Evolutionary conservation across 2,797 vertebrate species (phyloP).

Genomic region (Silurus lanzhouensis): DNA sequence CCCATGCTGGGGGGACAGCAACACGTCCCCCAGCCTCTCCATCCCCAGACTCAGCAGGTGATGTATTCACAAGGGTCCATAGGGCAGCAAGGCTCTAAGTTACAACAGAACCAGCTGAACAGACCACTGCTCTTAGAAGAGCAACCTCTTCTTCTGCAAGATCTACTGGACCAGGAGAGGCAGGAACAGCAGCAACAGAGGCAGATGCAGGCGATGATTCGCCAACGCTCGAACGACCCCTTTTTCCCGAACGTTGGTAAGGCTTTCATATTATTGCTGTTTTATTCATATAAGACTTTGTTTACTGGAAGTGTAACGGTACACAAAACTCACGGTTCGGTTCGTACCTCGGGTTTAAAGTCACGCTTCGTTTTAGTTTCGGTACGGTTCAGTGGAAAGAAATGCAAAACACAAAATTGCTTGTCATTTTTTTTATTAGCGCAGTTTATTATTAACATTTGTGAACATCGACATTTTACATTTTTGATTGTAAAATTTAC

Average conservation of each 20-base stretch:
- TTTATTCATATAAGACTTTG: too few relatives aligned
- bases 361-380: too few relatives aligned
- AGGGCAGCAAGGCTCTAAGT: constrained; percentile 48
- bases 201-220: constrained; percentile 96
- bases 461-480: too few relatives aligned
- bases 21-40: constrained; percentile 56
- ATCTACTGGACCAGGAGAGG: constrained; percentile 95
- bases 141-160: constrained; percentile 94
- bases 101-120: constrained; percentile 67
- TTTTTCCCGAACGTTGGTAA: constrained; percentile 86
- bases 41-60: constrained; percentile 72
- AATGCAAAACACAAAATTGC: too few relatives aligned
- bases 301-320: too few relatives aligned
- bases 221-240: constrained; percentile 81
- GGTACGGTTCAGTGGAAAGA: too few relatives aligned
- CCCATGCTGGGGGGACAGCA: constrained; percentile 52
- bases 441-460: too few relatives aligned
- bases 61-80: constrained; percentile 64
- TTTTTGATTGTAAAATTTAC: too few relatives aligned
- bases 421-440: too few relatives aligned
- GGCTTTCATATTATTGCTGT: not conserved
- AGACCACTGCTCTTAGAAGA: constrained; percentile 90
- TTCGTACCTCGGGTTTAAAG: too few relatives aligned
- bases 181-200: constrained; percentile 97
- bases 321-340: too few relatives aligned